Evolutionary conservation across 1,140 invertebrate species (phyloP).

Genomic region (Drosophila santomea): DNA sequence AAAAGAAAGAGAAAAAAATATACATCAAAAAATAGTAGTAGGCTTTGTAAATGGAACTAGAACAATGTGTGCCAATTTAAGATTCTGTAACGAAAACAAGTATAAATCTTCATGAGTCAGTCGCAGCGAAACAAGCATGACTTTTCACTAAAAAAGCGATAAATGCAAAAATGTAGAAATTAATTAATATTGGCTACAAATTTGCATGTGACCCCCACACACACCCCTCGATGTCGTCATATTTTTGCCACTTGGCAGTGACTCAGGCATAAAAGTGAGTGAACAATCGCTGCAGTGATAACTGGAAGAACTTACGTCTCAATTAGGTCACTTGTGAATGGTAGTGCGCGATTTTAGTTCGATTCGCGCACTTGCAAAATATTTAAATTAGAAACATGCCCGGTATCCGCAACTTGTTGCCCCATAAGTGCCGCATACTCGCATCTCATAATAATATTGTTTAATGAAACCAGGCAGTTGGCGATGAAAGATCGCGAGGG

Average conservation of each 20-base stretch:
- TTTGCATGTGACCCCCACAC: constrained; percentile 30
- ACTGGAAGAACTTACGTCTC: constrained; percentile 29
- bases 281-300: constrained; percentile 25
- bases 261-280: constrained; percentile 12
- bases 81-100: constrained; percentile 12
- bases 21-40: neutral
- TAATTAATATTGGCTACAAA: constrained; percentile 38
- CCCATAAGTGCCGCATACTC: constrained; percentile 37
- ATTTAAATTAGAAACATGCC: constrained; percentile 77
- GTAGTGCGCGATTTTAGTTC: neutral
- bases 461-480: constrained; percentile 46
- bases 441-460: constrained; percentile 50
- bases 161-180: constrained; percentile 10
- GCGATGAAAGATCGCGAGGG: constrained; percentile 21
- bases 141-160: constrained; percentile 39
- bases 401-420: constrained; percentile 65
- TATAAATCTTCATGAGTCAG: constrained; percentile 48
- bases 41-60: constrained; percentile 27
- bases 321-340: constrained; percentile 71
- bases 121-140: constrained; percentile 3
- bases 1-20: neutral
- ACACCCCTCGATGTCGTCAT: constrained; percentile 25
- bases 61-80: constrained; percentile 61
- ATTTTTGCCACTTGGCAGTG: constrained; percentile 4
- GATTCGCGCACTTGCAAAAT: constrained; percentile 47